These are phyloP conservation scores for Cercopithecus mona DNA, from an alignment of 2,113 vertebrate genomes.

Conservation along the genomic window DNA sequence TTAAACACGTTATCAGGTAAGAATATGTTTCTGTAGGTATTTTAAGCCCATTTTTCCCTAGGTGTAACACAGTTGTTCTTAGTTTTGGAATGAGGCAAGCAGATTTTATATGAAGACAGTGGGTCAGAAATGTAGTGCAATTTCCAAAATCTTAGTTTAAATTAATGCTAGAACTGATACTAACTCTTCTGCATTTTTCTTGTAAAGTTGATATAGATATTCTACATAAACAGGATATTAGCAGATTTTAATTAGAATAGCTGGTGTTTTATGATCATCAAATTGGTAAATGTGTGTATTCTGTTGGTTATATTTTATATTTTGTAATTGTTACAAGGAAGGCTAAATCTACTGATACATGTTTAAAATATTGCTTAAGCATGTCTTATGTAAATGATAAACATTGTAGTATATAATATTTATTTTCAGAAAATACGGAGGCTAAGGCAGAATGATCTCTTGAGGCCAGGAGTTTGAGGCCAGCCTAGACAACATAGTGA, in stretches of 20 bases:
- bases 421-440: conserved; percentile 30
- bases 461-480: background rate
- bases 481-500: background rate
- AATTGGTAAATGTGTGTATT: conserved; percentile 39
- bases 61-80: background rate
- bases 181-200: background rate
- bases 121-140: background rate
- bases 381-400: conserved; percentile 10
- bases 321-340: conserved; percentile 23
- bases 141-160: background rate
- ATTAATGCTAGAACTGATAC: conserved; percentile 33
- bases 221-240: background rate
- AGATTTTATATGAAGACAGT: background rate
- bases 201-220: background rate
- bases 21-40: conserved; percentile 23
- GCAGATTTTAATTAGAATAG: background rate
- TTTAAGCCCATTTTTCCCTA: background rate
- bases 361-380: background rate
- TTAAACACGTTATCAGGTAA: conserved; percentile 90
- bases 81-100: background rate
- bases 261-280: background rate
- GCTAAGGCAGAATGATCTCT: background rate
- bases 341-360: background rate
- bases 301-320: conserved; percentile 34
- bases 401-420: background rate